Evolutionary conservation across 2,113 vertebrate genomes (phyloP).

Genomic region (Origma solitaria): DNA sequence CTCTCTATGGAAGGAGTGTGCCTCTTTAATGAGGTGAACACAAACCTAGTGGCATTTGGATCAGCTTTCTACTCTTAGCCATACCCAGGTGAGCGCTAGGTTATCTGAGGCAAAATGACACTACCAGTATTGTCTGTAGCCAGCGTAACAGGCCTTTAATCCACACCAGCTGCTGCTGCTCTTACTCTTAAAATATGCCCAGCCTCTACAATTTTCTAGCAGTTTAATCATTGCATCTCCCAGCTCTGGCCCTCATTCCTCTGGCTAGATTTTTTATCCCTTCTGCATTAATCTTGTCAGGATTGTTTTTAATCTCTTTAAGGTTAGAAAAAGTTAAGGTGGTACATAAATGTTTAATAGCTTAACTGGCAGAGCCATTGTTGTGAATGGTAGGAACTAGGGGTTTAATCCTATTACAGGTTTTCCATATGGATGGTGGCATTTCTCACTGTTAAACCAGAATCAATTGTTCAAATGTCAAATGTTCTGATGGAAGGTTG

Average conservation of each 20-base stretch:
- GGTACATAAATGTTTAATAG: neutral
- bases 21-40: neutral
- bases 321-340: neutral
- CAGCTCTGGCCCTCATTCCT: neutral
- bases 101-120: neutral
- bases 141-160: neutral
- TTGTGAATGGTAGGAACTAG: neutral
- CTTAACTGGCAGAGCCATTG: neutral
- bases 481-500: neutral
- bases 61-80: neutral
- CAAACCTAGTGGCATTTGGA: neutral
- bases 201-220: neutral
- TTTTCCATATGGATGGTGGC: neutral
- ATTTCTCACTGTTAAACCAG: constrained; percentile 14
- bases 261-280: neutral
- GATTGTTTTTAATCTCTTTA: neutral
- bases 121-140: neutral
- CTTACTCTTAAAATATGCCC: neutral
- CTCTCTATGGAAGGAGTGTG: neutral
- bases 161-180: neutral
- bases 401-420: neutral
- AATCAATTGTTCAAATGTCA: constrained; percentile 42
- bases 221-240: neutral
- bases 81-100: neutral
- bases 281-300: neutral